Conservation (phyloP, 2,888 invertebrate species). For the Strigamia maritima region DNA sequence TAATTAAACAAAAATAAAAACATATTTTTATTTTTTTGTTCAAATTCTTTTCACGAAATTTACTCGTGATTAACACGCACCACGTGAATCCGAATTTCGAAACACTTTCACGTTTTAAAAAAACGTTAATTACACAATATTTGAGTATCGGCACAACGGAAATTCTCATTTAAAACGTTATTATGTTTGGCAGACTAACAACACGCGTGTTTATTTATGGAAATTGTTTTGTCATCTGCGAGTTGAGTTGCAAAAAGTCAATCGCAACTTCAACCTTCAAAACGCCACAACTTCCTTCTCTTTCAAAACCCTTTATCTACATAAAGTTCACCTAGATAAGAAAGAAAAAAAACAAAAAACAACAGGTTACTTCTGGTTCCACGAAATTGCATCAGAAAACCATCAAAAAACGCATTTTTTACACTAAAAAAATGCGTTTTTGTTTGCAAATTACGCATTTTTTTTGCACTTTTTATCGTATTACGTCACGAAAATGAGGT, state of each 20-base stretch:
- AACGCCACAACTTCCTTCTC: background rate
- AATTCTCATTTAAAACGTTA: background rate
- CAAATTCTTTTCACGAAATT: background rate
- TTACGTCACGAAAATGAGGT: too few species aligned
- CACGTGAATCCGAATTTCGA: background rate
- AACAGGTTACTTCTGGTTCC: background rate
- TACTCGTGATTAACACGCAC: too few species aligned
- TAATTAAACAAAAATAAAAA: background rate
- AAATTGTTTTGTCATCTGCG: conserved; percentile 5
- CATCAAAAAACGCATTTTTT: background rate
- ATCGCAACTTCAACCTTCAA: background rate
- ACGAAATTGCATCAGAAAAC: background rate
- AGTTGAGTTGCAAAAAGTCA: background rate
- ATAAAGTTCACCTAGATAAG: conserved; percentile 11
- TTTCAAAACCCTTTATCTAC: background rate
- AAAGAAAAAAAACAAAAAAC: background rate
- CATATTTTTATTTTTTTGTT: background rate
- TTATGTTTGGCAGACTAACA: conserved; percentile 7
- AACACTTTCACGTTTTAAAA: background rate
- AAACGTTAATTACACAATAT: background rate
- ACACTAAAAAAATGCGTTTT: background rate
- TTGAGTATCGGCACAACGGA: background rate
- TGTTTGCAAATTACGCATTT: background rate
- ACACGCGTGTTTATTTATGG: conserved; percentile 1
- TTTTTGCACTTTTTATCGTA: too few species aligned